Percentiles rank a stretch among this genome's conserved stretches.
These are phyloP conservation scores for Drosophila neocordata DNA, from an alignment of 1,140 invertebrate genomes.

Conservation along the genomic window DNA sequence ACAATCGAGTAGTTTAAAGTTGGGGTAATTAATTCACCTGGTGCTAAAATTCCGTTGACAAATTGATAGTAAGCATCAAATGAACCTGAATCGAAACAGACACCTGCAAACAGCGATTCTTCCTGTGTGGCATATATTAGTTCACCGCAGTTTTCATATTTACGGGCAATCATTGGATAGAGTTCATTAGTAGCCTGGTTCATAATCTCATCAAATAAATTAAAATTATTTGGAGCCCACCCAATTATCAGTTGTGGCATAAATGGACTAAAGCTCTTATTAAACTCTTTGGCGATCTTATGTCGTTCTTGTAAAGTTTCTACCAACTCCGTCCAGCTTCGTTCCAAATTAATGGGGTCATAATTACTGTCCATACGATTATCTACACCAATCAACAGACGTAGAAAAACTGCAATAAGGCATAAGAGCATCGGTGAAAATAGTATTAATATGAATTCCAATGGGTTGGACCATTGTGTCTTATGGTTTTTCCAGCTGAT, in stretches of 20 bases:
- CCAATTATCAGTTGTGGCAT: slow-evolving; percentile 49
- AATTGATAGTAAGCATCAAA: not conserved
- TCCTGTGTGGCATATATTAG: not conserved
- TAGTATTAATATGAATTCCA: slow-evolving; percentile 39
- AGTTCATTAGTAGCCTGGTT: not conserved
- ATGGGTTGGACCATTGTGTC: slow-evolving; percentile 33
- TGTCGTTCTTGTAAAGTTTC: slow-evolving; percentile 17
- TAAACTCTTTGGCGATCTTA: not conserved
- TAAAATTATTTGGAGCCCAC: slow-evolving; percentile 39
- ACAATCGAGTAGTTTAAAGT: slow-evolving; percentile 47
- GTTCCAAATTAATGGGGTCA: slow-evolving; percentile 32
- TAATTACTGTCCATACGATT: slow-evolving; percentile 22
- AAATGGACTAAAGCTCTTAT: slow-evolving; percentile 29
- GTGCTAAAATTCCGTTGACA: not conserved
- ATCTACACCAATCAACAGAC: not conserved
- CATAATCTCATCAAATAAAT: slow-evolving; percentile 30
- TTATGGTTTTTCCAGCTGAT: slow-evolving; percentile 55
- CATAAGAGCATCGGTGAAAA: slow-evolving; percentile 20
- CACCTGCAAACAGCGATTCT: slow-evolving; percentile 42
- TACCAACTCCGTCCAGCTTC: slow-evolving; percentile 41
- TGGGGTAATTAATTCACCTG: not conserved
- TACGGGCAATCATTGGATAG: not conserved
- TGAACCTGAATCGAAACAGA: slow-evolving; percentile 34
- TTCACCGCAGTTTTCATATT: not conserved
- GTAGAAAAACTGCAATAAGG: slow-evolving; percentile 34